Conservation (phyloP, 2,797 vertebrate species). For the Malacoctenus gilli region DNA sequence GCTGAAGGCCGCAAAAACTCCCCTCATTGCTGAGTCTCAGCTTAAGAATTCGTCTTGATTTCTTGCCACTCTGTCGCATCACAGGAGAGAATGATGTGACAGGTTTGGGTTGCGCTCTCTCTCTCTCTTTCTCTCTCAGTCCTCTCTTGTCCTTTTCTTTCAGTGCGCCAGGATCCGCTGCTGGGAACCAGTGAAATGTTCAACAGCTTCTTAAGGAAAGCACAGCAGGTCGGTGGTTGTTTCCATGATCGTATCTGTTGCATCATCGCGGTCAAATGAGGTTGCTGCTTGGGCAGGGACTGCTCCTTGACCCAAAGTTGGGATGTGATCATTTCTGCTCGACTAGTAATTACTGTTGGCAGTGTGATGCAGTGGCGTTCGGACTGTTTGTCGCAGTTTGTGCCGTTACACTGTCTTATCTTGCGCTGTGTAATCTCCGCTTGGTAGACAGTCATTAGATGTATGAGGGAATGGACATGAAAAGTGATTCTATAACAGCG, state of each 20-base stretch:
- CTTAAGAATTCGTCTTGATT: background rate
- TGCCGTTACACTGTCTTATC: constrained; percentile 1
- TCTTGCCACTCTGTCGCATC: background rate
- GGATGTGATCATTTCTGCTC: constrained; percentile 25
- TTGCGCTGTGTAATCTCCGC: constrained; percentile 10
- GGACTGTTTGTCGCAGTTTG: constrained; percentile 5
- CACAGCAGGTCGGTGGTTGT: constrained; percentile 90
- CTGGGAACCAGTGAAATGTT: constrained; percentile 94
- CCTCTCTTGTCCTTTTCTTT: background rate
- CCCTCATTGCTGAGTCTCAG: background rate
- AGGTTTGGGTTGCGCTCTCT: constrained; percentile 1
- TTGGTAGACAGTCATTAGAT: constrained; percentile 7
- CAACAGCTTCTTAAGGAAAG: constrained; percentile 96
- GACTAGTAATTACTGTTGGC: constrained; percentile 37
- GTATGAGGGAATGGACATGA: constrained; percentile 18
- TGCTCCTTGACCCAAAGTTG: constrained; percentile 21
- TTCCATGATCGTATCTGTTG: background rate
- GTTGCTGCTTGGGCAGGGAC: constrained; percentile 11
- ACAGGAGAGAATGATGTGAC: background rate
- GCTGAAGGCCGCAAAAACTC: constrained; percentile 4
- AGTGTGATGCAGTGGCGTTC: constrained; percentile 13
- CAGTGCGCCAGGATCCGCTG: constrained; percentile 93
- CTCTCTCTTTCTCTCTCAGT: no score
- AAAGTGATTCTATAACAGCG: constrained; percentile 3
- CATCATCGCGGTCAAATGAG: constrained; percentile 4